Conservation (phyloP, 2,797 vertebrate genomes). For the Myotis pilosus region DNA sequence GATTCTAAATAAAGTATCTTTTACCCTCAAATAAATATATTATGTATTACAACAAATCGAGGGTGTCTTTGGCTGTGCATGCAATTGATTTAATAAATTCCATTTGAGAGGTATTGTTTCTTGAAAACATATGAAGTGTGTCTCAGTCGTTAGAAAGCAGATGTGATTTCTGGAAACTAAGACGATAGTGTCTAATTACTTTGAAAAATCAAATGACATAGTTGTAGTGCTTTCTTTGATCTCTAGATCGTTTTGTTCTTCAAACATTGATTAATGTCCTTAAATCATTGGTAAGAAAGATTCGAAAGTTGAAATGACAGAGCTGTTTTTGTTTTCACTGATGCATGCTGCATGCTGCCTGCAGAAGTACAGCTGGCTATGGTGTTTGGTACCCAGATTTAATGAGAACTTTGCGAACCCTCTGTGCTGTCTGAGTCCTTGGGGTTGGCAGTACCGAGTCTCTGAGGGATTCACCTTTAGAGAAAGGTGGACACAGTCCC, state of each 20-base stretch:
- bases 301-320: not conserved
- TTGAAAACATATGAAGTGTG: not conserved
- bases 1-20: not conserved
- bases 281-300: not conserved
- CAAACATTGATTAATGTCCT: not conserved
- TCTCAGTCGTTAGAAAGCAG: not conserved
- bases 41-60: not conserved
- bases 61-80: accelerated
- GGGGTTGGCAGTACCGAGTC: not conserved
- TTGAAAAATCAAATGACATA: not conserved
- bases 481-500: not conserved
- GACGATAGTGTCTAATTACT: not conserved
- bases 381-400: not conserved
- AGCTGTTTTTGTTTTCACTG: not conserved
- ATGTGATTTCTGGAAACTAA: not conserved
- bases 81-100: not conserved
- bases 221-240: not conserved
- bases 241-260: not conserved
- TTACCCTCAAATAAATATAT: not conserved
- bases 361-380: not conserved
- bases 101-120: not conserved
- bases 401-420: not conserved
- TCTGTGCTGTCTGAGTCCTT: not conserved
- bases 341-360: not conserved
- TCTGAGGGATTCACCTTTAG: not conserved